phyloP scores from a whole-genome alignment of 2,888 invertebrate genomes.

The Corbicula japonica region DNA sequence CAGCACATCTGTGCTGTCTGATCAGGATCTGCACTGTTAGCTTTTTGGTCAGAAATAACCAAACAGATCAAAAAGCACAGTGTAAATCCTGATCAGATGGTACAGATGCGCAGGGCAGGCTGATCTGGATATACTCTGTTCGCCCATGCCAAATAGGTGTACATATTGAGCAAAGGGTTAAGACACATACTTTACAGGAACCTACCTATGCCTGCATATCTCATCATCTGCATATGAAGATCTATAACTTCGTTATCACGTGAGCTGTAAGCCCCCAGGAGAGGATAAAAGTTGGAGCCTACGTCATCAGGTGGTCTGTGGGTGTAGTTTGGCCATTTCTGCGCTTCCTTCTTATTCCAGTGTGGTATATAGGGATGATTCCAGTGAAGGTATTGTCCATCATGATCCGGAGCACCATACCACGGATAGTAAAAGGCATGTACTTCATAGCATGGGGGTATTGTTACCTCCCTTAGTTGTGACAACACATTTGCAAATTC shows the following conservation, averaged over 20 bases:
- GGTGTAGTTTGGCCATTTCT: slow-evolving; percentile 87
- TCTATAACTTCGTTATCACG: slow-evolving; percentile 87
- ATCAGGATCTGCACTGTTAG: too few relatives aligned
- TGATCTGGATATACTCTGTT: too few relatives aligned
- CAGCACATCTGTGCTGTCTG: too few relatives aligned
- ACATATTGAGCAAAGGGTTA: too few relatives aligned
- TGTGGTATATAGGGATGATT: slow-evolving; percentile 85
- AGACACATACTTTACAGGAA: too few relatives aligned
- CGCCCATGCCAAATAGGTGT: too few relatives aligned
- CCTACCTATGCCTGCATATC: slow-evolving; percentile 88
- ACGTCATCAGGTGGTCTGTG: slow-evolving; percentile 89
- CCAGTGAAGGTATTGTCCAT: slow-evolving; percentile 86
- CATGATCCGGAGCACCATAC: slow-evolving; percentile 84
- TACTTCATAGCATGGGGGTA: slow-evolving; percentile 80
- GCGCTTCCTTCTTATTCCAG: slow-evolving; percentile 85
- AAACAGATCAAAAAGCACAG: too few relatives aligned
- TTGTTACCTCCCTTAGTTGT: not conserved
- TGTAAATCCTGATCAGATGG: too few relatives aligned
- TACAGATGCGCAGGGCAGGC: too few relatives aligned
- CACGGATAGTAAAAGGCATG: slow-evolving; percentile 87
- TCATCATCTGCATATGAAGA: slow-evolving; percentile 89
- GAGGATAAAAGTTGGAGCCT: slow-evolving; percentile 88
- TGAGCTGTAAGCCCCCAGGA: slow-evolving; percentile 88
- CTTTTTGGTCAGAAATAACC: too few relatives aligned
- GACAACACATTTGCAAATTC: not conserved